Percentiles rank a stretch among this genome's conserved stretches.
phyloP scores from a whole-genome alignment of 1,140 invertebrate species.

The Aphidius ervi region DNA sequence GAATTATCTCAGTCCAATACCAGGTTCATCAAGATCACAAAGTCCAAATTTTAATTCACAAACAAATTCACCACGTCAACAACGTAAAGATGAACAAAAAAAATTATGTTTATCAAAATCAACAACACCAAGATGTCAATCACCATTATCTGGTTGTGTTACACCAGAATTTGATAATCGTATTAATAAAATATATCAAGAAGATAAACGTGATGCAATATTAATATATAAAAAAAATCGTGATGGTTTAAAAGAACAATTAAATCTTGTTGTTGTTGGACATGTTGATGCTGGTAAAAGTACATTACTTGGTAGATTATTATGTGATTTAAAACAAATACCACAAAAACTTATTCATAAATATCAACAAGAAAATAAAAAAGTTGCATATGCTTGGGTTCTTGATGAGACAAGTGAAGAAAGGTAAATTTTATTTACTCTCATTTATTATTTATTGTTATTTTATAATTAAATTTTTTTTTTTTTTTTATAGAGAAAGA shows the following conservation, averaged over 20 bases:
- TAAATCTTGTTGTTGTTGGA: conserved; percentile 94
- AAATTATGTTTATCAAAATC: conserved; percentile 34
- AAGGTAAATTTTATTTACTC: conserved; percentile 55
- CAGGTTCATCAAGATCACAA: conserved; percentile 36
- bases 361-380: conserved; percentile 96
- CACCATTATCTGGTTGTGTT: conserved; percentile 59
- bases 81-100: conserved; percentile 33
- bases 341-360: conserved; percentile 91
- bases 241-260: conserved; percentile 72
- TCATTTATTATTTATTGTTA: conserved; percentile 16
- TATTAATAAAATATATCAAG: conserved; percentile 46
- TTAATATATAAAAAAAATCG: conserved; percentile 70
- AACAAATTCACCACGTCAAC: conserved; percentile 36
- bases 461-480: conserved; percentile 9
- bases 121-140: conserved; percentile 56
- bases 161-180: conserved; percentile 45
- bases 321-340: conserved; percentile 87
- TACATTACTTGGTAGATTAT: conserved; percentile 92
- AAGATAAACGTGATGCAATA: conserved; percentile 57
- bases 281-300: conserved; percentile 99
- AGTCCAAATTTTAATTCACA: conserved; percentile 35
- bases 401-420: conserved; percentile 99
- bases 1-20: conserved; percentile 34
- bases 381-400: conserved; percentile 97
- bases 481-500: conserved; percentile 54